Conservation (phyloP, 2,888 invertebrate genomes). For the Chymomyza procnemis region DNA sequence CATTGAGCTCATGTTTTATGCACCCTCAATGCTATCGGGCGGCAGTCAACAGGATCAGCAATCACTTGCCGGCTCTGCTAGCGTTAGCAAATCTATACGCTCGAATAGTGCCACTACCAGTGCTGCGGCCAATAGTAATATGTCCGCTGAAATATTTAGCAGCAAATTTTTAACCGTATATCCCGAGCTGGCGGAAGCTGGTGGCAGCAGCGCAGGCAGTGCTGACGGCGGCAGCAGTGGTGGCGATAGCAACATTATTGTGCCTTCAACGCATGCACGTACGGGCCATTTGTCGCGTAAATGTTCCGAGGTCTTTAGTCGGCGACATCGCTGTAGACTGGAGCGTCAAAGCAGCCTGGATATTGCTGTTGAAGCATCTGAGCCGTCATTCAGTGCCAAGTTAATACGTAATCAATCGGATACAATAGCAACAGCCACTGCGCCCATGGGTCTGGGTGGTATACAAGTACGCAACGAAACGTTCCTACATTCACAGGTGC, state of each 20-base stretch:
- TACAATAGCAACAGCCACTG: slow-evolving; percentile 49
- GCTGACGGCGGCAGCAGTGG: slow-evolving; percentile 36
- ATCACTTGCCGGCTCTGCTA: slow-evolving; percentile 66
- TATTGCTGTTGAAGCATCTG: slow-evolving; percentile 51
- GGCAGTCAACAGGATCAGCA: slow-evolving; percentile 75
- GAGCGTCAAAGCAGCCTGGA: slow-evolving; percentile 77
- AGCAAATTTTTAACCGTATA: slow-evolving; percentile 75
- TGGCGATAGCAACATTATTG: slow-evolving; percentile 19
- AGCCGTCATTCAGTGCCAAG: slow-evolving; percentile 59
- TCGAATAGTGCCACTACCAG: slow-evolving; percentile 41
- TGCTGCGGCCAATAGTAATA: slow-evolving; percentile 23
- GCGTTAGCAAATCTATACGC: slow-evolving; percentile 71
- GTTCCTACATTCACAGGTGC: slow-evolving; percentile 68
- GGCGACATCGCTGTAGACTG: slow-evolving; percentile 69
- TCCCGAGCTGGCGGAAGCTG: slow-evolving; percentile 60
- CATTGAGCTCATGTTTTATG: slow-evolving; percentile 84
- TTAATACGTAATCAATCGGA: slow-evolving; percentile 73
- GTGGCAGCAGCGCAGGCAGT: slow-evolving; percentile 38
- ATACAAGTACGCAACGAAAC: slow-evolving; percentile 48
- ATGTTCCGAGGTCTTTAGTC: slow-evolving; percentile 70
- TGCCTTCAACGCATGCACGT: slow-evolving; percentile 37
- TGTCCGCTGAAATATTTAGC: slow-evolving; percentile 53
- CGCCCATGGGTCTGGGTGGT: slow-evolving; percentile 1
- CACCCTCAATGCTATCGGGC: slow-evolving; percentile 76
- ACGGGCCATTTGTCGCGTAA: slow-evolving; percentile 67